phyloP scores from a whole-genome alignment of 2,797 vertebrate genomes.

The Trachops cirrhosus region DNA sequence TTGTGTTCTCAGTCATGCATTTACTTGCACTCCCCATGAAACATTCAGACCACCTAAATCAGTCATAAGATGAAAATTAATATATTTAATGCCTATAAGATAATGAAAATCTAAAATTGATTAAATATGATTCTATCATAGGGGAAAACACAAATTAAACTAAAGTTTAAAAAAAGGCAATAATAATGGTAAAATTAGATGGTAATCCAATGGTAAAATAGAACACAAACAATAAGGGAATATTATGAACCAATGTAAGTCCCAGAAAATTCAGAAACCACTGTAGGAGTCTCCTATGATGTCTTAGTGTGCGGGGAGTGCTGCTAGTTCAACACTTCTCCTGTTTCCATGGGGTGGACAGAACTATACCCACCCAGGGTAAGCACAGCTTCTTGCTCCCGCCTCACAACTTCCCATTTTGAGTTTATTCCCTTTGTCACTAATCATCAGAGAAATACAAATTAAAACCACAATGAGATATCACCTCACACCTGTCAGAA shows the following conservation, averaged over 20 bases:
- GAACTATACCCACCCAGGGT: background rate
- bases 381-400: background rate
- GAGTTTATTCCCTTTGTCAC: background rate
- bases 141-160: background rate
- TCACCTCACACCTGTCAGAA: background rate
- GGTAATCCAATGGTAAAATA: background rate
- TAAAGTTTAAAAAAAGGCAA: background rate
- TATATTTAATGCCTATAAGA: background rate
- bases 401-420: rapidly evolving
- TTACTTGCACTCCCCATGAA: background rate
- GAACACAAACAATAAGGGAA: background rate
- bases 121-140: background rate
- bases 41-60: background rate
- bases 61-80: background rate
- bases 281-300: rapidly evolving
- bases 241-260: background rate
- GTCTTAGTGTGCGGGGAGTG: rapidly evolving
- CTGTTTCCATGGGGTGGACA: background rate
- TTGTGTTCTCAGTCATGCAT: background rate
- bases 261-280: background rate
- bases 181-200: background rate
- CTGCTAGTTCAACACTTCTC: too few relatives aligned
- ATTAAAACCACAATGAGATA: background rate
- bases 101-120: background rate
- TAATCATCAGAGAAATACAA: background rate